Conservation (phyloP, 2,888 invertebrate species). For the Drosophila quasianomalipes region DNA sequence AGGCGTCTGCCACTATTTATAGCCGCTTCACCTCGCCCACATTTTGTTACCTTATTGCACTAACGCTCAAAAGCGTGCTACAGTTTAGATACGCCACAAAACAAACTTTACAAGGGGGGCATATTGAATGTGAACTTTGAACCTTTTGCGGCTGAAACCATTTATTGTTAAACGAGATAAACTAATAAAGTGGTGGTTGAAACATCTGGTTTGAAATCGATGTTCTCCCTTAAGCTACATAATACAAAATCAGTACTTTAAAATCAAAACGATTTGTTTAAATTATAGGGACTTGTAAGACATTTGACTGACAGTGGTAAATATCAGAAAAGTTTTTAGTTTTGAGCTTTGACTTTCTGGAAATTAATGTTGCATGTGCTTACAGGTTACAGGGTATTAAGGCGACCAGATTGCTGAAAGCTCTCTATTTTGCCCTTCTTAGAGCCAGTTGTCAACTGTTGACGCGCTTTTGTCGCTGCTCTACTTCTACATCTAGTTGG, state of each 20-base stretch:
- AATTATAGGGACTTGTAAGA: background rate
- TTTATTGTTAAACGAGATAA: background rate
- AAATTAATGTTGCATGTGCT: background rate
- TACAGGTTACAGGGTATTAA: conserved; percentile 25
- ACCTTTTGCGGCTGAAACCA: too few relatives aligned
- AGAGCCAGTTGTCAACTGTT: conserved; percentile 75
- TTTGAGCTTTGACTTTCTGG: background rate
- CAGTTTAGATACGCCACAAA: conserved; percentile 3
- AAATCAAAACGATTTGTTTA: background rate
- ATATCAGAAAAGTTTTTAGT: background rate
- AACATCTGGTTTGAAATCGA: background rate
- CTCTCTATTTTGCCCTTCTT: conserved; percentile 7
- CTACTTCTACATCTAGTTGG: conserved; percentile 34
- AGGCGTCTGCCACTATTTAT: conserved; percentile 73
- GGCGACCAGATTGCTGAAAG: background rate
- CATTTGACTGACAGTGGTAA: too few relatives aligned
- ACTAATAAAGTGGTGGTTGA: background rate
- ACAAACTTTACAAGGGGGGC: background rate
- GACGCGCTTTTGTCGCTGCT: conserved; percentile 62
- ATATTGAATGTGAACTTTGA: conserved; percentile 9
- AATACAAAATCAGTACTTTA: background rate
- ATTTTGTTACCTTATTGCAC: conserved; percentile 44
- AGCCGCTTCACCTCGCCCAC: conserved; percentile 43
- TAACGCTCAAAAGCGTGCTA: conserved; percentile 35
- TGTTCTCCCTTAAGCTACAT: background rate